Evolutionary conservation across 2,888 invertebrate species (phyloP).

Genomic region (Cyclophora albipunctata): DNA sequence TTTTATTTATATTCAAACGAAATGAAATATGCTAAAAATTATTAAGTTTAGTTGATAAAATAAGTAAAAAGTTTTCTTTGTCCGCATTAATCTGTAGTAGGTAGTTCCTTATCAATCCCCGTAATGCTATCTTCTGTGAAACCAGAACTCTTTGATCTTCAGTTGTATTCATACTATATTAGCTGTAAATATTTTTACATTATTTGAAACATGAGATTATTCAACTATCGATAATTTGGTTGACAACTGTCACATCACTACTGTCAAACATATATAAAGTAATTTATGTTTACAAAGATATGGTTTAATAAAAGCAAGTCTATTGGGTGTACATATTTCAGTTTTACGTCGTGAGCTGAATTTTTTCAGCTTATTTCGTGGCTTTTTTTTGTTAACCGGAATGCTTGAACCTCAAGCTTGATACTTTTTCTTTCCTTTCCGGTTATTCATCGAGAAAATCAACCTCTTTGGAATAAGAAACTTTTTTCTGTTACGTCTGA

Average conservation of each 20-base stretch:
- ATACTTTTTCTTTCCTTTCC: not conserved
- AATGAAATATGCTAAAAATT: too few species aligned
- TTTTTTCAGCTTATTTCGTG: conserved; percentile 13
- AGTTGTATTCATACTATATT: too few species aligned
- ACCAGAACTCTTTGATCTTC: too few species aligned
- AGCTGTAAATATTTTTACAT: too few species aligned
- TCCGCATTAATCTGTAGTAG: too few species aligned
- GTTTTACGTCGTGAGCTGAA: conserved; percentile 20
- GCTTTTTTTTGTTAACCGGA: not conserved
- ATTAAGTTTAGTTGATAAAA: too few species aligned
- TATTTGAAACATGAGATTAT: too few species aligned
- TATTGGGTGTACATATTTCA: conserved; percentile 42
- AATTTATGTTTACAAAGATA: conserved; percentile 46
- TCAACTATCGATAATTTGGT: too few species aligned
- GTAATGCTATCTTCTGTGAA: too few species aligned
- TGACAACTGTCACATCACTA: conserved; percentile 21
- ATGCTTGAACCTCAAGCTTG: not conserved
- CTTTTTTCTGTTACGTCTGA: not conserved
- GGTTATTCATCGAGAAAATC: not conserved
- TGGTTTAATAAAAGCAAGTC: conserved; percentile 43
- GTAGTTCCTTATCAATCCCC: too few species aligned
- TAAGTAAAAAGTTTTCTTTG: too few species aligned
- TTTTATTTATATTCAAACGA: too few species aligned
- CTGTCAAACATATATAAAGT: conserved; percentile 26
- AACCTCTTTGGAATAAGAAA: not conserved